Evolutionary conservation across 1,140 invertebrate genomes (phyloP), one percentile per base, ranked within the genome.

Genomic region (Neelides sp.): DNA sequence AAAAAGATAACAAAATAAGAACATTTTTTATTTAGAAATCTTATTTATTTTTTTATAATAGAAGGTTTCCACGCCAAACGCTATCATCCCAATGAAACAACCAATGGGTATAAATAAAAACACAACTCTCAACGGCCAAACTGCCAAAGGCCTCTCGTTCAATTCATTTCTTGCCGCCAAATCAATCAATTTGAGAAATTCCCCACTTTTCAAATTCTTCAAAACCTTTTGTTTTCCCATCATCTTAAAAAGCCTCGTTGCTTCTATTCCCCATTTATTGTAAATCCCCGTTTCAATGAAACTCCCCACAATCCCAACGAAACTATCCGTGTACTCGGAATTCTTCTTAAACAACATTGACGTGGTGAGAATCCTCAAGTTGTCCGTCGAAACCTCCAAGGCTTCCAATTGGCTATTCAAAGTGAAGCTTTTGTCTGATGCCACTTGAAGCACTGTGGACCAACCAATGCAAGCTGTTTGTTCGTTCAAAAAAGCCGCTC

Each of bases 401-500:
- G 45, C 32, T 12, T 47, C 45, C 2, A 47, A 30, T 36, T 47
- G 28, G 13, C 30, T 35, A n/a, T 47, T 47, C 37, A 30, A 30
- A 1, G 45, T 47, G 13, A 35, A 47, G 17, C 19, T 47, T 7
- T 26, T 7, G 10, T 30, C 45, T 26, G 37, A 36, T 2, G 37
- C 45, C n/a, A 36, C 32, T 19, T 47, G 32, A 47, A 47, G 35
- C 17, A 35, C 35, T 15, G 45, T 30, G 17, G 45, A 47, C 45
- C 45, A 47, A 8, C 22, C 27, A 2, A 47, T 47, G 20, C 45
- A 47, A 1, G 45, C 23, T 10, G 45, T 35, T 34, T 47, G 26
- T 23, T 35, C 17, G 1, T 30, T 47, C 10, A 47, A 17, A 36
- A 47, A 26, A 36, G 45, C 23, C 15, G 35, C 32, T 4, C 26